A percentile compares a stretch with the other conserved stretches of the same genome.
These are phyloP conservation scores for Hermetia illucens DNA, from an alignment of 1,140 invertebrate species.

Conservation along the genomic window DNA sequence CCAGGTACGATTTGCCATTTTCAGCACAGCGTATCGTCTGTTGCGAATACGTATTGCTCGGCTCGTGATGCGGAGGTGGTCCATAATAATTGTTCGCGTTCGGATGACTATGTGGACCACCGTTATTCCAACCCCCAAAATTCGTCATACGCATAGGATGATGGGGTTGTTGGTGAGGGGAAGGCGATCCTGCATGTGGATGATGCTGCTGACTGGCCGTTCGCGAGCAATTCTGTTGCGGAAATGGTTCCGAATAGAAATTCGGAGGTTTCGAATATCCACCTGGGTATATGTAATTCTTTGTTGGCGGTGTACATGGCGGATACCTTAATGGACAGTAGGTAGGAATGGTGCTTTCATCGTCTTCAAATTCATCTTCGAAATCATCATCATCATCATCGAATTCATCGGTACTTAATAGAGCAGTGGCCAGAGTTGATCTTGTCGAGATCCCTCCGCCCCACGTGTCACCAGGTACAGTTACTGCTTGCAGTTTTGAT, in stretches of 20 bases:
- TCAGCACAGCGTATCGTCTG: constrained; percentile 76
- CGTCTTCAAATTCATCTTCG: constrained; percentile 37
- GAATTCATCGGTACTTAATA: constrained; percentile 32
- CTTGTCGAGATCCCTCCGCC: constrained; percentile 31
- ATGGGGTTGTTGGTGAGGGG: constrained; percentile 18
- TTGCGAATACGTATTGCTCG: constrained; percentile 43
- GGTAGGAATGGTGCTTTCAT: constrained; percentile 30
- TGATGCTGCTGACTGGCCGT: constrained; percentile 25
- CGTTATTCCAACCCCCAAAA: no score
- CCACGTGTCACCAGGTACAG: constrained; percentile 35
- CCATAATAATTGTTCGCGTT: constrained; percentile 14
- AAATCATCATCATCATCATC: constrained; percentile 39
- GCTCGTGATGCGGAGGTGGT: constrained; percentile 30
- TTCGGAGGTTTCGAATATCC: constrained; percentile 23
- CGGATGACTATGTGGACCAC: no score
- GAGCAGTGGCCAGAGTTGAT: constrained; percentile 33
- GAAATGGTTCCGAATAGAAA: constrained; percentile 29
- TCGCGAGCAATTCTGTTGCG: constrained; percentile 29
- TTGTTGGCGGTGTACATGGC: constrained; percentile 17
- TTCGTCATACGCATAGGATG: constrained; percentile 25
- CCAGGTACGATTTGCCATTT: constrained; percentile 80
- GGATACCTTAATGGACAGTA: constrained; percentile 26
- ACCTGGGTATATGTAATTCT: constrained; percentile 9
- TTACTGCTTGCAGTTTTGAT: constrained; percentile 33
- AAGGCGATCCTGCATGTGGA: constrained; percentile 17